Conservation (phyloP, 1,140 invertebrate species). For the Tetraneura akinire region DNA sequence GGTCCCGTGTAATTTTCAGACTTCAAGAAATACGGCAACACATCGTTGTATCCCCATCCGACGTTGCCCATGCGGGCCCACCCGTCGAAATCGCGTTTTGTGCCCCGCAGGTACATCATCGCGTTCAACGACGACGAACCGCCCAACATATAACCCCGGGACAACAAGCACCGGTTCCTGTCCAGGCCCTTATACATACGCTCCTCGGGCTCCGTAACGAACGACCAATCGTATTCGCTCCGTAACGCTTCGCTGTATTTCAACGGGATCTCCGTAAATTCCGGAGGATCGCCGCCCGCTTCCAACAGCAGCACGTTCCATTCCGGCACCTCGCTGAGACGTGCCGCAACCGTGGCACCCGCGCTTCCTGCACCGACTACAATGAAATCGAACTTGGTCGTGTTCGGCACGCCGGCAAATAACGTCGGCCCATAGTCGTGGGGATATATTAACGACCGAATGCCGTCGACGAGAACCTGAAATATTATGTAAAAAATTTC, state of each 20-base stretch:
- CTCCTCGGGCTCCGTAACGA: conserved; percentile 32
- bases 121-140: conserved; percentile 64
- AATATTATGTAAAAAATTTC: no score
- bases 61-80: conserved; percentile 69
- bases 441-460: conserved; percentile 16
- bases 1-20: conserved; percentile 84
- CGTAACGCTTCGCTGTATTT: neutral
- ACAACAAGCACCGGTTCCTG: conserved; percentile 45
- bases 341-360: conserved; percentile 64
- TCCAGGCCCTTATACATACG: conserved; percentile 51
- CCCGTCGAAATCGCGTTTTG: conserved; percentile 72
- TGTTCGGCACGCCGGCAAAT: neutral
- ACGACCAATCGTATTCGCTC: conserved; percentile 47
- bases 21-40: conserved; percentile 85
- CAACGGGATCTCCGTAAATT: conserved; percentile 49
- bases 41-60: conserved; percentile 82
- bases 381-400: conserved; percentile 47
- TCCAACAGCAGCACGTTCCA: conserved; percentile 63
- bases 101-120: conserved; percentile 83
- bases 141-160: conserved; percentile 54
- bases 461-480: neutral
- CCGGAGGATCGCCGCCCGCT: conserved; percentile 68
- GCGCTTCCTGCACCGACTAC: conserved; percentile 64
- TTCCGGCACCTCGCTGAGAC: conserved; percentile 61
- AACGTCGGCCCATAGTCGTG: conserved; percentile 22